Evolutionary conservation across 2,888 invertebrate species (phyloP).

Genomic region (Argyresthia albistria): DNA sequence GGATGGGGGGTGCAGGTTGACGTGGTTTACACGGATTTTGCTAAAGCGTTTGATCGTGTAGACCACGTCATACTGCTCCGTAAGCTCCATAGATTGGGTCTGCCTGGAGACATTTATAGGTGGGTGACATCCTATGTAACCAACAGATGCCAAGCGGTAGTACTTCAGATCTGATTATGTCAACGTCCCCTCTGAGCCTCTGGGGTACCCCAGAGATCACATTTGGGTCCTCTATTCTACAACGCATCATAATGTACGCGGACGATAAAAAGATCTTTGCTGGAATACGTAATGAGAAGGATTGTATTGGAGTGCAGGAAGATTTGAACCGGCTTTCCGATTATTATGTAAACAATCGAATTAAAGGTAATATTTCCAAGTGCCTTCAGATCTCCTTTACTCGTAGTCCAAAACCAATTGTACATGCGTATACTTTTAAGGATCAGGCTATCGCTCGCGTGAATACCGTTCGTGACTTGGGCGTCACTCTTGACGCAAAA

Average conservation of each 20-base stretch:
- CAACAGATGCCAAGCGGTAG: constrained; percentile 11
- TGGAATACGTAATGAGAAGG: background rate
- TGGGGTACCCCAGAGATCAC: constrained; percentile 17
- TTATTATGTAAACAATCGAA: background rate
- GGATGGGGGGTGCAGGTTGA: background rate
- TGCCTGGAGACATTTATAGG: background rate
- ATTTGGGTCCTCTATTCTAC: constrained; percentile 14
- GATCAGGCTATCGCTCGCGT: too few species aligned
- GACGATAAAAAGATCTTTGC: background rate
- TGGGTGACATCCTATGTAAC: constrained; percentile 6
- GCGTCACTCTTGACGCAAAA: too few species aligned
- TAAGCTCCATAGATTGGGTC: background rate
- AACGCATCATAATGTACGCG: constrained; percentile 7
- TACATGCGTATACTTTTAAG: background rate
- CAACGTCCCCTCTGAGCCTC: constrained; percentile 10
- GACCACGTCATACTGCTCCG: background rate
- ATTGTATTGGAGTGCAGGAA: background rate
- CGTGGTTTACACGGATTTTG: constrained; percentile 4
- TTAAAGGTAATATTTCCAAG: background rate
- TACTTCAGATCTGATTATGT: constrained; percentile 9
- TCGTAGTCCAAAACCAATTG: background rate
- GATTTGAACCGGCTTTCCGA: background rate
- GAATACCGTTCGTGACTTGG: too few species aligned
- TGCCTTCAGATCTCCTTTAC: background rate
- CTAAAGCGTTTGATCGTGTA: constrained; percentile 13